Evolutionary conservation across 1,140 invertebrate genomes (phyloP).

Genomic region (Drosophila ercepeae): DNA sequence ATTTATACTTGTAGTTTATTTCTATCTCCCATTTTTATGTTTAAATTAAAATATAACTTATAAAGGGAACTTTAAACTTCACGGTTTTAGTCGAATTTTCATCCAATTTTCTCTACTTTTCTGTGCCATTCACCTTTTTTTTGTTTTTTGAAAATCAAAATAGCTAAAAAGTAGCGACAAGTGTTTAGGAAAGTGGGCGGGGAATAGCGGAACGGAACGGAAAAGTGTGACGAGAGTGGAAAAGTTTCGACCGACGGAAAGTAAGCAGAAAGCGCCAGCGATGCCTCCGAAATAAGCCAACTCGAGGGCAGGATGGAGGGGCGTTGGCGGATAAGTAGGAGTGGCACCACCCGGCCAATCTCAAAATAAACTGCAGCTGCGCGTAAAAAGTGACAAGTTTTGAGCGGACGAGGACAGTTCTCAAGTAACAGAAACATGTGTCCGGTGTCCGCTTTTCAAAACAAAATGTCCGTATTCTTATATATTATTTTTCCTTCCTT

Average conservation of each 20-base stretch:
- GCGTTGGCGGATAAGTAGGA: slow-evolving; percentile 13
- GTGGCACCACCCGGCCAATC: slow-evolving; percentile 69
- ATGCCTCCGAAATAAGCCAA: slow-evolving; percentile 40
- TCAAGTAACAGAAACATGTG: slow-evolving; percentile 68
- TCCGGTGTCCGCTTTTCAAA: slow-evolving; percentile 25
- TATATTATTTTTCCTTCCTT: not conserved
- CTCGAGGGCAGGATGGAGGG: not conserved
- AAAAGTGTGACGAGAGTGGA: slow-evolving; percentile 50
- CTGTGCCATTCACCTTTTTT: slow-evolving; percentile 34
- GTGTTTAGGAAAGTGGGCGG: slow-evolving; percentile 46
- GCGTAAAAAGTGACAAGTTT: slow-evolving; percentile 81
- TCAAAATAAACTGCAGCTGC: slow-evolving; percentile 81
- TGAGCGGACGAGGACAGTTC: slow-evolving; percentile 30
- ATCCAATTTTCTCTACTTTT: not conserved
- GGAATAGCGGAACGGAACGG: not conserved
- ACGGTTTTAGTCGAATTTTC: not conserved
- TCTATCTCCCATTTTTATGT: not conserved
- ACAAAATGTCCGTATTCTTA: slow-evolving; percentile 7
- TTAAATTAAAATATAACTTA: not conserved
- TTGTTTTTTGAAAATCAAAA: slow-evolving; percentile 80
- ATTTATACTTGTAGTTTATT: not conserved
- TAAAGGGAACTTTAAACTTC: not conserved
- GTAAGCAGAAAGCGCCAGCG: slow-evolving; percentile 44
- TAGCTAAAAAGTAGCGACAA: slow-evolving; percentile 81
- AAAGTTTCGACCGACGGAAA: slow-evolving; percentile 67